Evolutionary conservation across 1,140 invertebrate species (phyloP), one percentile per base, ranked within the genome.

Genomic region (Dendroctonus ponderosae): DNA sequence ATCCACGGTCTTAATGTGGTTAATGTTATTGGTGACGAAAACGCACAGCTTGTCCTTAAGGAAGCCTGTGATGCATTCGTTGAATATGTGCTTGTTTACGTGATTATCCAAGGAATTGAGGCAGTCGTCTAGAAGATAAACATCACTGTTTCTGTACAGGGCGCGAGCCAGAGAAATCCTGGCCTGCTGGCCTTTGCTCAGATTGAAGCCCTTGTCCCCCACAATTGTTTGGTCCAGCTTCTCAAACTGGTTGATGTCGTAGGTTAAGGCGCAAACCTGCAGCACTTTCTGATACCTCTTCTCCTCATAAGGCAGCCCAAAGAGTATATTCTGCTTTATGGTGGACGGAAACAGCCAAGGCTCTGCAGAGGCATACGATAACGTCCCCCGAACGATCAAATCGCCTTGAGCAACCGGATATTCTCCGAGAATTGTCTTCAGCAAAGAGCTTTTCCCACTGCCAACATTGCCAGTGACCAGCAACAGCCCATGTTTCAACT

Each of bases 111-210:
- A 86, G 0, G 92, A 91, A 52, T 90, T 91, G 9, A 94, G 79
- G 11, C 91, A 91, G 83, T 94, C 92, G 76, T 94, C 92, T 37
- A 95, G 76, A 5, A 95, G 76, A 77, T 94, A 95, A 41, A 93
- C 85, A 71, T 91, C 88, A 5, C 87, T 86, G 78, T 89, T 84
- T 53, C 85, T 83, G 77, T 94, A 95, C 2, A 94, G 82, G 11
- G 91, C 86, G 50, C 92, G 85, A 0, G 93, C 93, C 38, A 95
- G 79, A 75, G 91, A 93, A 5, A 97, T 90, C 71, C 94, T 85
- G 9, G 92, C 93, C 71, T 91, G 89, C 79, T 98, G 95, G 50
- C 96, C 94, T 64, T 94, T 94, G 77, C 91, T 94, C 11, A 93
- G 80, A 71, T 85, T 88, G n/a, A 93, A 87, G 46, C 95, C 95